phyloP scores from a whole-genome alignment of 2,888 invertebrate species.

The Stenurella melanura region DNA sequence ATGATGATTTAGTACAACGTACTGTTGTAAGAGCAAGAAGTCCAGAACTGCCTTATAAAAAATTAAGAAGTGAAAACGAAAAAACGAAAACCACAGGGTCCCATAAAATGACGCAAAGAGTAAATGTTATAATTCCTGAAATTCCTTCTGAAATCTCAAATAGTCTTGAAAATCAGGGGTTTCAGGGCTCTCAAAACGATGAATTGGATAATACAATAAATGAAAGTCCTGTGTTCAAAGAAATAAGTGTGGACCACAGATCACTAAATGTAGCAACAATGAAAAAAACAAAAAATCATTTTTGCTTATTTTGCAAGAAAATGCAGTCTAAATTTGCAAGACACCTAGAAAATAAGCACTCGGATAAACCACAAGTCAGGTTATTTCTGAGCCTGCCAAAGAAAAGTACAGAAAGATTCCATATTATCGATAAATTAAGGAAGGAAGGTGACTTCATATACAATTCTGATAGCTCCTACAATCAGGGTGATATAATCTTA shows the following conservation, averaged over 20 bases:
- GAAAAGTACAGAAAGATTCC: constrained; percentile 15
- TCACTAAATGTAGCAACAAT: constrained; percentile 5
- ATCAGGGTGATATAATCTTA: constrained; percentile 34
- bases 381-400: constrained; percentile 19
- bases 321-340: constrained; percentile 35
- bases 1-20: constrained; percentile 19
- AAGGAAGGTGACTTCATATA: constrained; percentile 30
- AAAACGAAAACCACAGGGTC: neutral
- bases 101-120: constrained; percentile 4
- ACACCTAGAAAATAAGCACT: constrained; percentile 34
- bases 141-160: neutral
- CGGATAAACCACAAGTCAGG: constrained; percentile 20
- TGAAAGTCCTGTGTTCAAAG: constrained; percentile 1
- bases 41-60: neutral
- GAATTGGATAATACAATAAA: constrained; percentile 1
- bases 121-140: constrained; percentile 5
- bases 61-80: constrained; percentile 17
- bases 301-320: constrained; percentile 34
- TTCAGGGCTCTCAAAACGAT: too few species aligned
- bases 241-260: constrained; percentile 22
- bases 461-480: constrained; percentile 28
- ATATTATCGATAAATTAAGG: constrained; percentile 20
- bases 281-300: constrained; percentile 30
- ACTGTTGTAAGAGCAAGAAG: neutral
- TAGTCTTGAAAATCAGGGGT: neutral